These are phyloP conservation scores for Sinocyclocheilus anshuiensis DNA, from an alignment of 2,113 vertebrate species.

Conservation along the genomic window DNA sequence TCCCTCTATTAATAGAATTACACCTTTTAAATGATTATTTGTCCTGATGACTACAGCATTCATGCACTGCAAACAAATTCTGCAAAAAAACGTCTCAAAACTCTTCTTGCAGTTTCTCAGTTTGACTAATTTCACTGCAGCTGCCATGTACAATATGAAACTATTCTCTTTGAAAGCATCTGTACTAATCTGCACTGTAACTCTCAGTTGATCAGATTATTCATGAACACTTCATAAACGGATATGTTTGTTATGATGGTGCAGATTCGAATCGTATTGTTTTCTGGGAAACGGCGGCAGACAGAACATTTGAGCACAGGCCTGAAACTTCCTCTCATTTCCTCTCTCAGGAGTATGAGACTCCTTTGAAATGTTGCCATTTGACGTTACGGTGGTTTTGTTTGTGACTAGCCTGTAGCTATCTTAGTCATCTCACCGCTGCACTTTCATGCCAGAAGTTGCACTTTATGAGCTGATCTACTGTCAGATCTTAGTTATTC, in stretches of 20 bases:
- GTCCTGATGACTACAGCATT: not conserved
- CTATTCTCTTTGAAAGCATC: conserved; percentile 6
- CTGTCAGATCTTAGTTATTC: not conserved
- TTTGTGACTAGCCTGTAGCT: not conserved
- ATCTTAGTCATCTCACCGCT: not conserved
- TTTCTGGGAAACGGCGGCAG: conserved; percentile 33
- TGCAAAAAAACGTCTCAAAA: not conserved
- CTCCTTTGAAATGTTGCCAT: conserved; percentile 11
- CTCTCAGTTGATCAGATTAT: conserved; percentile 4
- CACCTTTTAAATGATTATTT: not conserved
- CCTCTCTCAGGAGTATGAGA: not conserved
- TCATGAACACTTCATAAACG: not conserved
- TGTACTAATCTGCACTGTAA: not conserved
- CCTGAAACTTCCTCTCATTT: conserved; percentile 44
- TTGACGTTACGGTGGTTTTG: conserved; percentile 5
- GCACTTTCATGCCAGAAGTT: not conserved
- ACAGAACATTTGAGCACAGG: not conserved
- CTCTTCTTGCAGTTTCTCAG: not conserved
- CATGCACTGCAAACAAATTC: not conserved
- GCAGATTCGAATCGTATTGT: conserved; percentile 18
- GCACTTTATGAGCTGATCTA: not conserved
- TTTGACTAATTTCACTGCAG: not conserved
- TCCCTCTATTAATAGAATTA: not conserved
- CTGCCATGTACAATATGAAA: not conserved
- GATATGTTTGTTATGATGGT: conserved; percentile 7